These are phyloP conservation scores for Gymnarchus niloticus DNA, from an alignment of 2,113 vertebrate species.

Conservation along the genomic window DNA sequence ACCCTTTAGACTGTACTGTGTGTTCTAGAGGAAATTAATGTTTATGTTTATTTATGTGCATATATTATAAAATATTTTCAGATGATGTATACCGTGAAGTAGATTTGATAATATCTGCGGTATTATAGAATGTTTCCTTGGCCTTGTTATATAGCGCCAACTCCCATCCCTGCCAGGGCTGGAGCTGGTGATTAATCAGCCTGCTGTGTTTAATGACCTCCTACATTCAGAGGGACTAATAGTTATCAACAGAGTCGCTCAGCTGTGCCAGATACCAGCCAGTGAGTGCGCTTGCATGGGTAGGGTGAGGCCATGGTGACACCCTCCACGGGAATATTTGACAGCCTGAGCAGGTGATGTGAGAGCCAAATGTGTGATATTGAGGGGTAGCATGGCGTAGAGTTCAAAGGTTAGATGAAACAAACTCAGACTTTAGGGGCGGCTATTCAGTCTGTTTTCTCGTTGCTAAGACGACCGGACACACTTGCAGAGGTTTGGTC, in stretches of 20 bases:
- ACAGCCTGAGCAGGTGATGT: background rate
- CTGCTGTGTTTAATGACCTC: conserved; percentile 19
- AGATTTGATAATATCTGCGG: background rate
- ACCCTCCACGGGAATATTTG: background rate
- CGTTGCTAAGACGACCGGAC: background rate
- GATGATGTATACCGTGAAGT: background rate
- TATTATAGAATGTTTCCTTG: background rate
- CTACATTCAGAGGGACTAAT: background rate
- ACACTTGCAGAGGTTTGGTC: background rate
- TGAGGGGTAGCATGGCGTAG: background rate
- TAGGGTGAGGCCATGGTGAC: background rate
- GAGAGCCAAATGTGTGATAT: background rate
- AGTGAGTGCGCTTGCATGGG: background rate
- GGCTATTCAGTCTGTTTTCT: background rate
- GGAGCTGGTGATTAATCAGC: background rate
- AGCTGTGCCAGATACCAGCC: background rate
- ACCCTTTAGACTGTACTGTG: background rate
- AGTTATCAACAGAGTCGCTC: background rate
- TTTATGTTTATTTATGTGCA: conserved; percentile 5
- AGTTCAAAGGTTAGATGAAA: background rate
- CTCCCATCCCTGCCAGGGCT: background rate
- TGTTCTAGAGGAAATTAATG: background rate
- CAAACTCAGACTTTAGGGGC: background rate
- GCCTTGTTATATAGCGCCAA: background rate
- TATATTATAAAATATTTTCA: conserved; percentile 10